Evolutionary conservation across 2,113 vertebrate genomes (phyloP).

Genomic region (Megatriorchis doriae): DNA sequence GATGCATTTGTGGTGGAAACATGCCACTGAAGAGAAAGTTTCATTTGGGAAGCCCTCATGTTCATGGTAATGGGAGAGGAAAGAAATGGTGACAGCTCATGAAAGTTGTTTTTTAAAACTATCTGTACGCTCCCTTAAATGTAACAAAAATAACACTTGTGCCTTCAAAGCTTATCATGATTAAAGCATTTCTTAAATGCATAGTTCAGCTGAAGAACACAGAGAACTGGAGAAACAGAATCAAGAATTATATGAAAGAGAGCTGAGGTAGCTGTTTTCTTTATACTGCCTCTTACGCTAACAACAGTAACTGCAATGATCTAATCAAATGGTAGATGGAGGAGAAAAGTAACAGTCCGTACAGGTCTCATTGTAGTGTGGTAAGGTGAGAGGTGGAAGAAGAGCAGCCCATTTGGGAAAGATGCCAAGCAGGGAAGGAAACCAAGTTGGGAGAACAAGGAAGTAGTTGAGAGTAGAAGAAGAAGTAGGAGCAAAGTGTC

Average conservation of each 20-base stretch:
- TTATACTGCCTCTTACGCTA: not conserved
- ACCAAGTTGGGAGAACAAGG: not conserved
- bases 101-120: not conserved
- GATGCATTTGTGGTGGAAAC: not conserved
- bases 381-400: not conserved
- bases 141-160: not conserved
- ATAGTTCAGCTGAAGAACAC: not conserved
- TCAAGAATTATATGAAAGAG: not conserved
- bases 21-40: not conserved
- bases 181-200: not conserved
- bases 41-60: not conserved
- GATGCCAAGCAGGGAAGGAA: not conserved
- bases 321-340: not conserved
- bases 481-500: not conserved
- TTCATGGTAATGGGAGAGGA: not conserved
- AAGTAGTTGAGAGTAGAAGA: not conserved
- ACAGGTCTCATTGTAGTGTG: not conserved
- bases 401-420: not conserved
- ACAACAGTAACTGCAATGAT: not conserved
- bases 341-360: accelerated
- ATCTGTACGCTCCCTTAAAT: not conserved
- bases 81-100: not conserved
- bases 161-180: not conserved
- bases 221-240: not conserved
- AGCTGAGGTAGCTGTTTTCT: not conserved